These are phyloP conservation scores for Dasypogon diadema DNA, from an alignment of 2,888 invertebrate genomes.

Conservation along the genomic window DNA sequence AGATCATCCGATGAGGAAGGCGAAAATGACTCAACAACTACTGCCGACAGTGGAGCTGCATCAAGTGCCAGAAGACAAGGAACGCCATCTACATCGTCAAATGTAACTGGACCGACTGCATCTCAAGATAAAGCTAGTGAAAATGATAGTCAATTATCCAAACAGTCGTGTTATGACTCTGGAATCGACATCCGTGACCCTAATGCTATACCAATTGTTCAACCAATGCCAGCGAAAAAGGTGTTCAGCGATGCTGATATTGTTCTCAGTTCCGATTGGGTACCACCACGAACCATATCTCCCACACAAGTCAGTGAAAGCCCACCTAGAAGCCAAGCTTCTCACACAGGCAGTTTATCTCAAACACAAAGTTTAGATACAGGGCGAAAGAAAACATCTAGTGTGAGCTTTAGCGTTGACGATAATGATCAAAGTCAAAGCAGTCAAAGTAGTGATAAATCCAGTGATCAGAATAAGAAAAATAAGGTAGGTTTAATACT, in stretches of 20 bases:
- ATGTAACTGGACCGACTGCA: conserved; percentile 6
- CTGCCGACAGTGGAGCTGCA: conserved; percentile 21
- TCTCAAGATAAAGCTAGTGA: conserved; percentile 31
- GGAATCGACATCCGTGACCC: conserved; percentile 87
- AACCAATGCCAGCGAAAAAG: conserved; percentile 72
- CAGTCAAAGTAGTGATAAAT: conserved; percentile 46
- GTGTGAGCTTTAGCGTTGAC: conserved; percentile 79
- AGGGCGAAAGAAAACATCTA: conserved; percentile 76
- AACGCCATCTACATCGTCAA: neutral
- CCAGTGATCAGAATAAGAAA: conserved; percentile 54
- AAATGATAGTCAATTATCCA: conserved; percentile 75
- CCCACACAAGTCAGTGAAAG: conserved; percentile 77
- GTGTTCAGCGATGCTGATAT: conserved; percentile 90
- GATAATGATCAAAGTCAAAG: conserved; percentile 64
- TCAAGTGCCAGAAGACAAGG: neutral
- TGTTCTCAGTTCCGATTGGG: conserved; percentile 87
- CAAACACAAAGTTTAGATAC: conserved; percentile 65
- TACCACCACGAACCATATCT: conserved; percentile 85
- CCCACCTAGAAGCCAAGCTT: conserved; percentile 63
- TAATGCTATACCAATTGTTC: conserved; percentile 72
- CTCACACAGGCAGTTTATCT: conserved; percentile 52
- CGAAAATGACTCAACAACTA: conserved; percentile 57
- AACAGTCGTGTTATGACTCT: conserved; percentile 89
- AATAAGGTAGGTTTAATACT: conserved; percentile 47
- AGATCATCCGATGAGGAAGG: conserved; percentile 69